Evolutionary conservation across 2,797 vertebrate genomes (phyloP), one percentile per base, ranked within the genome.

Genomic region (Lerista edwardsae): DNA sequence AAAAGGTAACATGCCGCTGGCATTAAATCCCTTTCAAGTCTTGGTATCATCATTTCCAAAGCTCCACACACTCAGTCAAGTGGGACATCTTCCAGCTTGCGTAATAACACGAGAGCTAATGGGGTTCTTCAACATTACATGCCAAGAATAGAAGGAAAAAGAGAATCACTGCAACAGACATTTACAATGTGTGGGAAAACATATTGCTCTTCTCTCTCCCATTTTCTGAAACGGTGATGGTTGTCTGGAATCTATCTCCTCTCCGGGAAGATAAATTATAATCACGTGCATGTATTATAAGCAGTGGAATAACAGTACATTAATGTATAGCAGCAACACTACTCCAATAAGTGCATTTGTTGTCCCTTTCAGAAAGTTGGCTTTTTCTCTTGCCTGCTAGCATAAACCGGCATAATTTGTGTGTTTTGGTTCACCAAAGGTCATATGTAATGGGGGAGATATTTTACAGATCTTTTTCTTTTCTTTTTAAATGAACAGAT

Each of bases 71-170:
- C 25, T 87, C n/a, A 71, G 36, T 81, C 83, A 86, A 86, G 64
- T 34, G 1, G 79, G 84, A 86, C 87, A 62, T 31, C 87, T 87
- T 84, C 65, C 91, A 87, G 75, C 55, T 59, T 87, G 78, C 80
- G 74, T 71, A 87, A 80, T 80, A 44, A 36, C 11, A 7, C 36
- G 3, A 29, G 55, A 76, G 55, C 59, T 76, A 76, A 76, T 61
- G 75, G 57, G 4, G 34, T 76, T 34, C 25, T 34, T 59, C 74
- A 75, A 59, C 29, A 21, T 36, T 31, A 9, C 55, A 36, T 61
- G 55, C 75, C 75, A 61, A 76, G 59, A 76, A 76, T 76, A 57
- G 75, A 76, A 59, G 75, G 75, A 36, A 61, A 69, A 76, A 61
- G 25, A 23, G 23, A 71, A 71, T 10, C 8, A 7, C 75, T 61